A percentile compares a stretch with the other conserved stretches of the same genome.
These are phyloP conservation scores for Chrosomus eos DNA, from an alignment of 2,797 vertebrate genomes.

Conservation along the genomic window DNA sequence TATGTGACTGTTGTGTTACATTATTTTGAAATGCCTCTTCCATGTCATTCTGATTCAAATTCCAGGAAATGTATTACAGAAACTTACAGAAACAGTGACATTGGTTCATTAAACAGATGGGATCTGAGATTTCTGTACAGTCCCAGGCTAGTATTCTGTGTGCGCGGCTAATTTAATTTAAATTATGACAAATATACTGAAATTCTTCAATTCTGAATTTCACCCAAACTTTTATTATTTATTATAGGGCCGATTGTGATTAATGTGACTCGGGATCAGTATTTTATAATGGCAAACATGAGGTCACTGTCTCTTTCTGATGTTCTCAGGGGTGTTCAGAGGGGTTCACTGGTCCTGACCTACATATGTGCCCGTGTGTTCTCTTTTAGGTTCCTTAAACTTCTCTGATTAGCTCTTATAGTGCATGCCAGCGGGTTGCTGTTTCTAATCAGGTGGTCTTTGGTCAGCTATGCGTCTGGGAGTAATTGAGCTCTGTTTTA, in stretches of 20 bases:
- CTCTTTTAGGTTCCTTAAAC: slow-evolving; percentile 48
- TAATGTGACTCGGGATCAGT: slow-evolving; percentile 20
- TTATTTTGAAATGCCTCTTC: not conserved
- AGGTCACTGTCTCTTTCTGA: slow-evolving; percentile 29
- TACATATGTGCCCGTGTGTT: slow-evolving; percentile 31
- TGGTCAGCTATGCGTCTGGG: slow-evolving; percentile 61
- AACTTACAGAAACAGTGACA: not conserved
- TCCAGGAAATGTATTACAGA: not conserved
- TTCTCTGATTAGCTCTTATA: slow-evolving; percentile 56
- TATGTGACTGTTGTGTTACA: not conserved
- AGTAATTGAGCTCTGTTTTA: slow-evolving; percentile 63
- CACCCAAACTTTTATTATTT: not conserved
- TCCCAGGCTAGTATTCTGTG: not conserved
- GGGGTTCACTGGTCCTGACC: slow-evolving; percentile 39
- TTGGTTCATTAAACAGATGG: not conserved
- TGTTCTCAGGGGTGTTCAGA: not conserved
- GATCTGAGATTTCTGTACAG: not conserved
- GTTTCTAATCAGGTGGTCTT: slow-evolving; percentile 66
- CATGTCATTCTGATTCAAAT: not conserved
- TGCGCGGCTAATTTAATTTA: not conserved
- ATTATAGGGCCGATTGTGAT: not conserved
- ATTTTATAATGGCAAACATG: slow-evolving; percentile 42
- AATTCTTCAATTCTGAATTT: too few species aligned
- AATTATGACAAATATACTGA: not conserved
- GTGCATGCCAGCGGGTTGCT: slow-evolving; percentile 55